phyloP scores from a whole-genome alignment of 2,797 vertebrate species.

The Mastacembelus armatus region DNA sequence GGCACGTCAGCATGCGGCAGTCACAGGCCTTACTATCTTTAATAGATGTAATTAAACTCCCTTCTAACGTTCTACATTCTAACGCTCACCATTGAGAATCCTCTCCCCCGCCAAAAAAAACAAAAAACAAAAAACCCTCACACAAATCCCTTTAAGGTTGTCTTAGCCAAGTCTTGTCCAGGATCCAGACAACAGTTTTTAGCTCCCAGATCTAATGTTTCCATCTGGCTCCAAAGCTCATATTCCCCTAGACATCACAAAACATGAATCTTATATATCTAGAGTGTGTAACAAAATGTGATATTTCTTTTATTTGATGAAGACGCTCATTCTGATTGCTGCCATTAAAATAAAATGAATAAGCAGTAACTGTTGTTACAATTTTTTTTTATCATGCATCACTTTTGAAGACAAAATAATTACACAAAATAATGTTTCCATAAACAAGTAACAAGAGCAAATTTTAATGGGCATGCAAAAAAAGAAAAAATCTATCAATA shows the following conservation, averaged over 20 bases:
- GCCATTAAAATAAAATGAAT: neutral
- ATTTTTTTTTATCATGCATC: neutral
- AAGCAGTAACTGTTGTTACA: neutral
- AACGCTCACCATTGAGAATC: slow-evolving; percentile 29
- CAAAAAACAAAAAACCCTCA: slow-evolving; percentile 1
- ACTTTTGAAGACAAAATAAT: neutral
- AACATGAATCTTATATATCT: slow-evolving; percentile 8
- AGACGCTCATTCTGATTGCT: neutral
- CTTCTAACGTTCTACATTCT: slow-evolving; percentile 48
- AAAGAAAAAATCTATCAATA: neutral
- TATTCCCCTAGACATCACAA: slow-evolving; percentile 36
- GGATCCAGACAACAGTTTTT: slow-evolving; percentile 34
- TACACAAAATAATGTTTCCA: neutral
- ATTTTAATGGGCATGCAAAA: neutral
- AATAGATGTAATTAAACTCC: slow-evolving; percentile 67
- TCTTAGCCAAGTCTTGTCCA: slow-evolving; percentile 27
- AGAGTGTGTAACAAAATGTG: slow-evolving; percentile 6
- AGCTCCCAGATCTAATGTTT: slow-evolving; percentile 42
- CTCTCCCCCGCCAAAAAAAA: neutral
- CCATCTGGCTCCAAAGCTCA: slow-evolving; percentile 52
- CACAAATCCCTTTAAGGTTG: slow-evolving; percentile 24
- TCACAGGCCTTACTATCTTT: slow-evolving; percentile 57
- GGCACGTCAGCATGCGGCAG: slow-evolving; percentile 50
- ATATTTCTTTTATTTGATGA: slow-evolving; percentile 23
- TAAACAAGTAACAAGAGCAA: neutral